A percentile compares a stretch with the other conserved stretches of the same genome.
Evolutionary conservation across 2,797 vertebrate genomes (phyloP).

Genomic region (Gouania willdenowi): DNA sequence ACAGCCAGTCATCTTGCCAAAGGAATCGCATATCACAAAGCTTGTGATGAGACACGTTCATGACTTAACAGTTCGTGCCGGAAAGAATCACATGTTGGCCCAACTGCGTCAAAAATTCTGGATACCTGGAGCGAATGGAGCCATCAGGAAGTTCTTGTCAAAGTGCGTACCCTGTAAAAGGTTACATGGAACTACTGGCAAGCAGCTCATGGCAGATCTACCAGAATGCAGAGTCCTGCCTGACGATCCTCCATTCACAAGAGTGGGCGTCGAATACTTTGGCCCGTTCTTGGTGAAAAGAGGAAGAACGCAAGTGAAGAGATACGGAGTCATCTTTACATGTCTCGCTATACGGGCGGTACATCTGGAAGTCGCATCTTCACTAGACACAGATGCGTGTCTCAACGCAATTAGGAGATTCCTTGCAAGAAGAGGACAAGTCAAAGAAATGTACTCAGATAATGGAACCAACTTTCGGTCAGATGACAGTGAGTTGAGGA

Average conservation of each 20-base stretch:
- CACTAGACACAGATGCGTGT: too few relatives aligned
- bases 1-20: neutral
- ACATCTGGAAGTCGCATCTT: too few relatives aligned
- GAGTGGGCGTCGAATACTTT: too few relatives aligned
- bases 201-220: too few relatives aligned
- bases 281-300: neutral
- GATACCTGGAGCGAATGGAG: neutral
- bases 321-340: neutral
- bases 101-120: neutral
- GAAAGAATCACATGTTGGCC: too few relatives aligned
- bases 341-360: neutral
- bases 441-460: too few relatives aligned
- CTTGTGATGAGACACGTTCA: neutral
- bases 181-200: neutral
- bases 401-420: too few relatives aligned
- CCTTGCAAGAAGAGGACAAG: too few relatives aligned
- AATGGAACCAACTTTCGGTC: too few relatives aligned
- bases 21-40: neutral
- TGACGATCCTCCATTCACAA: neutral
- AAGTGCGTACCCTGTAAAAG: neutral
- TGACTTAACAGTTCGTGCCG: neutral
- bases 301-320: too few relatives aligned
- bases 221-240: neutral
- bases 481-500: too few relatives aligned
- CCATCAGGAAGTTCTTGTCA: neutral